Conservation (phyloP, 64 coral and sea anemone genomes). For the Acropora yongei region DNA sequence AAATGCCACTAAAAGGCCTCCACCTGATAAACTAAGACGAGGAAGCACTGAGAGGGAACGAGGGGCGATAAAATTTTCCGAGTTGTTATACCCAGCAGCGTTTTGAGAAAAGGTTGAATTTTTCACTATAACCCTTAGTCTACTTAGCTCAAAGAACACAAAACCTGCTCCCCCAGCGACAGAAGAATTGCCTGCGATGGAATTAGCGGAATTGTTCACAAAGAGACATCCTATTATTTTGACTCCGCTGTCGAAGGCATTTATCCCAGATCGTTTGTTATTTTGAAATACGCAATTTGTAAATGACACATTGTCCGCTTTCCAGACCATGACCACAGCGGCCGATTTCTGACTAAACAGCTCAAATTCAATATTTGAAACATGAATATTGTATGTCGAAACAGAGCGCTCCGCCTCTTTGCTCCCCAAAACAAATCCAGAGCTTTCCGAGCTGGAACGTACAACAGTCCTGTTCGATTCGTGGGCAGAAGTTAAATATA, state of each 20-base stretch:
- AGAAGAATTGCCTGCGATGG: constrained; percentile 26
- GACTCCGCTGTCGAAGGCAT: constrained; percentile 77
- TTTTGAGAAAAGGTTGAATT: constrained; percentile 67
- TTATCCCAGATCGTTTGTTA: constrained; percentile 72
- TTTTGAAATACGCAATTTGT: constrained; percentile 61
- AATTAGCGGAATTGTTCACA: constrained; percentile 73
- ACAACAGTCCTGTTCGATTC: not conserved
- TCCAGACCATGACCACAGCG: constrained; percentile 72
- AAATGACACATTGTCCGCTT: constrained; percentile 61
- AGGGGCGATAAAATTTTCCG: constrained; percentile 23
- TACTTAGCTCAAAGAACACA: constrained; percentile 20
- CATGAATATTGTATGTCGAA: constrained; percentile 55
- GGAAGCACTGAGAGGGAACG: not conserved
- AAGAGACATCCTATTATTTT: constrained; percentile 53
- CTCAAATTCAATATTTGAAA: constrained; percentile 65
- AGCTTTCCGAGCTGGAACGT: not conserved
- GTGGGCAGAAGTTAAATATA: constrained; percentile 1
- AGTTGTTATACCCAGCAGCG: not conserved
- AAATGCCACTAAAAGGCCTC: not conserved
- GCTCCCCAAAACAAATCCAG: constrained; percentile 8
- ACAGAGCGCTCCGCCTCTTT: not conserved
- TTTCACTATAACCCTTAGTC: constrained; percentile 40
- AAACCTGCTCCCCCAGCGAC: constrained; percentile 59
- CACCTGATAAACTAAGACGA: not conserved
- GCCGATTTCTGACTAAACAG: constrained; percentile 55